These are phyloP conservation scores for Nemotelus nigrinus DNA, from an alignment of 2,888 invertebrate genomes.

Conservation along the genomic window DNA sequence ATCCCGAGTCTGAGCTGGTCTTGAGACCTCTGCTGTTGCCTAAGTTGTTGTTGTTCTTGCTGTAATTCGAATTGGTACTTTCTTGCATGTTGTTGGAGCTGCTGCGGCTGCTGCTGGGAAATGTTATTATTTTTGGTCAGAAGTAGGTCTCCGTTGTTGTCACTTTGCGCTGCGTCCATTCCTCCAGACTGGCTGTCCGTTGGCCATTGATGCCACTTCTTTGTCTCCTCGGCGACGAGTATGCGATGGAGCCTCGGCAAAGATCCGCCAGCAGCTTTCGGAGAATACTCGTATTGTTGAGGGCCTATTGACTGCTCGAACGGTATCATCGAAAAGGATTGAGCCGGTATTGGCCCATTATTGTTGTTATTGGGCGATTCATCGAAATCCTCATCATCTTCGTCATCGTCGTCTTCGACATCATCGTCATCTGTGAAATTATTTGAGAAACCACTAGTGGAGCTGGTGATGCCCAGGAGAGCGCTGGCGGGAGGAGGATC, in stretches of 20 bases:
- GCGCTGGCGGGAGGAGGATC: conserved; percentile 37
- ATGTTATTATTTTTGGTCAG: conserved; percentile 40
- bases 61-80: conserved; percentile 9
- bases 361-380: conserved; percentile 31
- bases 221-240: conserved; percentile 7
- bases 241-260: neutral
- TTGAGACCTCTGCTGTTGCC: conserved; percentile 18
- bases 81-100: conserved; percentile 37
- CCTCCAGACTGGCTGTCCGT: neutral
- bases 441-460: conserved; percentile 44
- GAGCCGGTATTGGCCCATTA: conserved; percentile 20
- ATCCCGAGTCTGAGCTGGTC: conserved; percentile 24
- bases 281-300: neutral
- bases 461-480: conserved; percentile 45
- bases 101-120: conserved; percentile 11
- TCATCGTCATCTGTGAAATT: conserved; percentile 30
- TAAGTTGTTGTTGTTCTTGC: conserved; percentile 30
- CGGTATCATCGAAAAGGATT: neutral
- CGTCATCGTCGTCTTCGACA: conserved; percentile 20
- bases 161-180: conserved; percentile 25
- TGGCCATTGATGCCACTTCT: neutral
- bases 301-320: conserved; percentile 1
- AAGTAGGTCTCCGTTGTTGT: conserved; percentile 50
- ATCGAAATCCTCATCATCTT: conserved; percentile 25
- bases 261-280: neutral